Percentiles rank a stretch among this genome's conserved stretches.
Evolutionary conservation across 1,140 invertebrate species (phyloP).

Genomic region (Drosophila ohnishii): DNA sequence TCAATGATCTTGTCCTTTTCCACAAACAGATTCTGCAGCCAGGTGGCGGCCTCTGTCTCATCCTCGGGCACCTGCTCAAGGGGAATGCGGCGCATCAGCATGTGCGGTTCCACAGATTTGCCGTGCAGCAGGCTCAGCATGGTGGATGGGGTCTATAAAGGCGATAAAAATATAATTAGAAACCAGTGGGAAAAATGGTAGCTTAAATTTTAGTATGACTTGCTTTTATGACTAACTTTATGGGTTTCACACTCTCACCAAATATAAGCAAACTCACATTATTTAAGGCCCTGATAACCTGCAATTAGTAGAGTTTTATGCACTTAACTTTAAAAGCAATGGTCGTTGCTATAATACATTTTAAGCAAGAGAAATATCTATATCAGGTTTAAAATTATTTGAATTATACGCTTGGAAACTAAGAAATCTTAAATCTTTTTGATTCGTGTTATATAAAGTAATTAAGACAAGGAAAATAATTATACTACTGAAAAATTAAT

Average conservation of each 20-base stretch:
- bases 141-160: conserved; percentile 87
- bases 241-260: neutral
- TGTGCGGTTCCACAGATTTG: conserved; percentile 88
- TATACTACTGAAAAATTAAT: neutral
- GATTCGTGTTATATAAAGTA: neutral
- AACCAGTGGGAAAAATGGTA: neutral
- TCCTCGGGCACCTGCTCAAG: conserved; percentile 91
- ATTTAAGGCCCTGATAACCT: conserved; percentile 7
- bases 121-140: conserved; percentile 93
- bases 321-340: neutral
- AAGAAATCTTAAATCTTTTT: neutral
- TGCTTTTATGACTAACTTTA: conserved; percentile 2
- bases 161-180: neutral
- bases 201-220: neutral
- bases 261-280: neutral
- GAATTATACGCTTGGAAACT: neutral
- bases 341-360: too few relatives aligned
- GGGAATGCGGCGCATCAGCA: conserved; percentile 92
- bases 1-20: conserved; percentile 91
- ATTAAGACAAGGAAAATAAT: neutral
- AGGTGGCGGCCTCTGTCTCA: conserved; percentile 90
- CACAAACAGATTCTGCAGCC: conserved; percentile 88
- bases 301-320: neutral
- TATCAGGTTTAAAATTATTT: neutral
- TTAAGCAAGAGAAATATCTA: neutral